phyloP scores from a whole-genome alignment of 2,113 vertebrate genomes.

The Oreochromis spilurus region DNA sequence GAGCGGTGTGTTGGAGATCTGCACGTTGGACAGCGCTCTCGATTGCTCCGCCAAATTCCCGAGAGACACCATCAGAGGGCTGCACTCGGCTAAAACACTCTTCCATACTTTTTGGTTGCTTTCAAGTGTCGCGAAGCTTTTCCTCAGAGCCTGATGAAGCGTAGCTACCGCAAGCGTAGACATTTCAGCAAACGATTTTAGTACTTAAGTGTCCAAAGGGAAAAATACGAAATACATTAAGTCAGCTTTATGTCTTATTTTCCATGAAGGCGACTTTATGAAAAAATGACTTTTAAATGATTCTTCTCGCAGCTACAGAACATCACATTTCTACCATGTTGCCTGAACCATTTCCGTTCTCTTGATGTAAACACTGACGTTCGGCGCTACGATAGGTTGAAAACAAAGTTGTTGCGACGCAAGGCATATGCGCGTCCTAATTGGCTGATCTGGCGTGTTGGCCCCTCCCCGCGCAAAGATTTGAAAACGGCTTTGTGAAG shows the following conservation, averaged over 20 bases:
- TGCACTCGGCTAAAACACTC: constrained; percentile 60
- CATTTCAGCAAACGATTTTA: constrained; percentile 32
- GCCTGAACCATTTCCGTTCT: constrained; percentile 15
- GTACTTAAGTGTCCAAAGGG: neutral
- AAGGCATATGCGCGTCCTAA: neutral
- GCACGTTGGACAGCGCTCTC: constrained; percentile 64
- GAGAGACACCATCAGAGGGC: constrained; percentile 71
- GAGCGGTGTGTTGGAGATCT: constrained; percentile 66
- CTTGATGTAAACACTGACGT: constrained; percentile 29
- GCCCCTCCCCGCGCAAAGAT: constrained; percentile 26
- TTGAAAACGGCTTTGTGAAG: constrained; percentile 62
- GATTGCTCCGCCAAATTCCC: constrained; percentile 81
- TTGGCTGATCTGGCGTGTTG: constrained; percentile 23
- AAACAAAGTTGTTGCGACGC: neutral
- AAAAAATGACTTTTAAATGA: neutral
- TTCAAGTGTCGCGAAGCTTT: constrained; percentile 67
- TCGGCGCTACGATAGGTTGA: neutral
- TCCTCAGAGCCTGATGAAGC: constrained; percentile 68
- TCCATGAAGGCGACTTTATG: neutral
- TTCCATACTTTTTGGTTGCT: constrained; percentile 69
- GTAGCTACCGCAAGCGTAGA: constrained; percentile 24
- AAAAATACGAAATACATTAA: neutral
- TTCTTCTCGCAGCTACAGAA: neutral
- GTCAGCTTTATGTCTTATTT: neutral
- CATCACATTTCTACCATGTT: constrained; percentile 10